Evolutionary conservation across 2,797 vertebrate genomes (phyloP), one percentile per base, ranked within the genome.

Genomic region (Buceros bicornis): DNA sequence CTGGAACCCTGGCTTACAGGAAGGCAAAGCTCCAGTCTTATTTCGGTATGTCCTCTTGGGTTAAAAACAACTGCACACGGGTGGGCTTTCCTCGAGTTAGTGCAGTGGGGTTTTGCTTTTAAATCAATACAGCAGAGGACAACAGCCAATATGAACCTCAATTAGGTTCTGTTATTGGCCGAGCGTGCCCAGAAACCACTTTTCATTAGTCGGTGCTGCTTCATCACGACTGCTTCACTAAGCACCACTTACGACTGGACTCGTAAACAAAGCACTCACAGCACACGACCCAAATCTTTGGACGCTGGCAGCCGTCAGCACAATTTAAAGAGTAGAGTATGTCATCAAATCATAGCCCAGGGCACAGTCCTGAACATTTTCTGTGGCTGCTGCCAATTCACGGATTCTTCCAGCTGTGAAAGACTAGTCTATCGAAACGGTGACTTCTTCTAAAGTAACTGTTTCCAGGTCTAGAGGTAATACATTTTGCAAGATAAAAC

Each of bases 331-430:
- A 79, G 35, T 17, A 85, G 50, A 91, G 26, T 70, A 72, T 77
- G 31, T 84, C 42, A 91, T 87, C 67, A 60, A 87, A 93, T 95
- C 87, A 95, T 87, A 91, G 89, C 89, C 69, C 28, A 47, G 24
- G 66, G 56, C 9, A 61, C 60, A 72, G 14, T 92, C 56, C 42
- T 53, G 58, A 77, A 82, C 58, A 58, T 77, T 69, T 79, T 69
- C 69, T 82, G 37, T 82, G 69, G 61, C 51, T 1, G 5, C 64
- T 85, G 51, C 57, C 72, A 86, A 58, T 51, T 58, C 31, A 40
- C 40, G 6, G 37, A 54, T 33, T 84, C 31, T 83, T 89, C 29
- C 48, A 89, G 33, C 22, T 22, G 7, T 6, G 26, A 48, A 87
- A 81, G 33, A 79, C 19, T 7, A 31, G 40, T 66, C 37, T 54